Percentiles rank a stretch among this genome's conserved stretches.
These are phyloP conservation scores for Pseudococcus viburni DNA, from an alignment of 2,888 invertebrate species.

Conservation along the genomic window DNA sequence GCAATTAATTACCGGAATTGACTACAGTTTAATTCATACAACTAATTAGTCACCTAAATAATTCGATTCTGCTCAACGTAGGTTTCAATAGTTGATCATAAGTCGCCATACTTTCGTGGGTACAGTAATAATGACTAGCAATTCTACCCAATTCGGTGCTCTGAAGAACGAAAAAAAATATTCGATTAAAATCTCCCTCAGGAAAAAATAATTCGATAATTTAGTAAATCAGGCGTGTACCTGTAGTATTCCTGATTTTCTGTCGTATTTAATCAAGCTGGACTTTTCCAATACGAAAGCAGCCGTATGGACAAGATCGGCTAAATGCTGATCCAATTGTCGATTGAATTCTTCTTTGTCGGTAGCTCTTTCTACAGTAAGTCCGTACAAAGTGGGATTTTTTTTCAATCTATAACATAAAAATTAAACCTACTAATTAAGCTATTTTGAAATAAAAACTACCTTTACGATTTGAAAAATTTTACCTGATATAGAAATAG, in stretches of 20 bases:
- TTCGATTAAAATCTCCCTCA: neutral
- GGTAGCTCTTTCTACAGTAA: constrained; percentile 83
- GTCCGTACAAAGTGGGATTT: constrained; percentile 90
- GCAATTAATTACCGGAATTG: neutral
- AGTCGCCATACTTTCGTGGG: constrained; percentile 95
- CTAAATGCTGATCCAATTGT: constrained; percentile 88
- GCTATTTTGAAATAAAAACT: too few relatives aligned
- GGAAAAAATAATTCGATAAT: neutral
- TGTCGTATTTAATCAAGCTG: constrained; percentile 95
- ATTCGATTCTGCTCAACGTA: constrained; percentile 96
- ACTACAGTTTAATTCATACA: neutral
- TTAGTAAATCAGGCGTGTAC: constrained; percentile 68
- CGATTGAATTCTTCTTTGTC: constrained; percentile 77
- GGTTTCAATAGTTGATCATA: constrained; percentile 97
- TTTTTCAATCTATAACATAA: constrained; percentile 83
- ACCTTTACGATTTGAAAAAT: neutral
- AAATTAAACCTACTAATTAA: neutral
- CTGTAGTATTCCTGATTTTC: constrained; percentile 90
- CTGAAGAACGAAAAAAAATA: constrained; percentile 75
- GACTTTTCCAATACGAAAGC: constrained; percentile 92
- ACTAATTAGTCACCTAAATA: constrained; percentile 77
- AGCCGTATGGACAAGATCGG: constrained; percentile 96
- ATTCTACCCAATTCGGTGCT: constrained; percentile 95
- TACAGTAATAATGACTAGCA: constrained; percentile 98
- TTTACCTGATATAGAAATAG: constrained; percentile 86